These are phyloP conservation scores for Pachycephus smyrnensis DNA, from an alignment of 2,888 invertebrate genomes.

Conservation along the genomic window DNA sequence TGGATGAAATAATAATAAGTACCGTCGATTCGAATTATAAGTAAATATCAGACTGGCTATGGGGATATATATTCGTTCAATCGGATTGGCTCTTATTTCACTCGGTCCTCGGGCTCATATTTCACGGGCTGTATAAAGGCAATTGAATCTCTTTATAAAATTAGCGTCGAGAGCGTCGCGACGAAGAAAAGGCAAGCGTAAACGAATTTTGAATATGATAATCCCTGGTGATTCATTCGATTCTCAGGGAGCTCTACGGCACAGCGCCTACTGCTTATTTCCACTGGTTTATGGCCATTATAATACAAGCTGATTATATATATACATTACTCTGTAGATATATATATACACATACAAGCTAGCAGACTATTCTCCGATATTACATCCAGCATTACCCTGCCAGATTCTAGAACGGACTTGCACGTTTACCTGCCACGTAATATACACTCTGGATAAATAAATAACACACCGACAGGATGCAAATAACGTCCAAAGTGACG, in stretches of 20 bases:
- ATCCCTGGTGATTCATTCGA: slow-evolving; percentile 50
- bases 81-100: slow-evolving; percentile 61
- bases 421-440: no score
- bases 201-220: slow-evolving; percentile 56
- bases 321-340: no score
- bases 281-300: no score
- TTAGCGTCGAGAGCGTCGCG: slow-evolving; percentile 38
- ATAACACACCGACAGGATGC: no score
- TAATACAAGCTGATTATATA: no score
- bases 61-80: slow-evolving; percentile 55
- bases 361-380: no score
- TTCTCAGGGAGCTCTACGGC: slow-evolving; percentile 22
- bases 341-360: no score
- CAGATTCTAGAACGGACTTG: no score
- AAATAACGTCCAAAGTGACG: no score
- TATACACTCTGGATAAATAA: no score
- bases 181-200: slow-evolving; percentile 29
- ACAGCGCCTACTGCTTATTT: no score
- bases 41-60: slow-evolving; percentile 53
- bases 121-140: slow-evolving; percentile 56
- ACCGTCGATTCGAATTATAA: slow-evolving; percentile 33
- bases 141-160: slow-evolving; percentile 62
- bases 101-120: slow-evolving; percentile 56
- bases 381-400: no score
- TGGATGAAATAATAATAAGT: background rate